Conservation (phyloP, 2,797 vertebrate genomes). For the Cryptoprocta ferox region DNA sequence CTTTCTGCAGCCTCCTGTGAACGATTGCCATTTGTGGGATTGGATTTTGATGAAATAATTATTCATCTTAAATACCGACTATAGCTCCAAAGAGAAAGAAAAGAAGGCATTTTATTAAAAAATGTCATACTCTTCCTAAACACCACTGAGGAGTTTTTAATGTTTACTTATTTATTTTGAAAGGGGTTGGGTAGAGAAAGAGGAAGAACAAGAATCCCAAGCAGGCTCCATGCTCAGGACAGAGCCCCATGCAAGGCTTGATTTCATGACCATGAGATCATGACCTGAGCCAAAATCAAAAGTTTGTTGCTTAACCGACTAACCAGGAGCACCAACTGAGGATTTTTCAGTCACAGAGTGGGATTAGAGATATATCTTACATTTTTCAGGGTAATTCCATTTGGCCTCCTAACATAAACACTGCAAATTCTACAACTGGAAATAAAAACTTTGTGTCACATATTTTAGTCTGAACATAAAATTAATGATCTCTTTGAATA, state of each 20-base stretch:
- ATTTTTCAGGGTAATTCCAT: background rate
- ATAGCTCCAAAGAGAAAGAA: background rate
- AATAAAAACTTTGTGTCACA: slow-evolving; percentile 25
- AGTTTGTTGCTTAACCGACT: too few relatives aligned
- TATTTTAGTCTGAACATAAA: slow-evolving; percentile 10
- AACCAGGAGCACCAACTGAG: background rate
- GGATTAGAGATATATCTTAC: background rate
- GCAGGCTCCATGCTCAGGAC: too few relatives aligned
- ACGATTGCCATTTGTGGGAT: background rate
- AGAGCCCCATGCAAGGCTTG: too few relatives aligned
- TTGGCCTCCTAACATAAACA: background rate
- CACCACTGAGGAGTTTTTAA: background rate
- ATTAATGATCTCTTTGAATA: background rate
- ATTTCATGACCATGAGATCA: too few relatives aligned
- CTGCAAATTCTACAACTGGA: background rate
- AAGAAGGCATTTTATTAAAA: background rate
- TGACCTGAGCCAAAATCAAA: too few relatives aligned
- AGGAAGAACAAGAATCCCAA: too few relatives aligned
- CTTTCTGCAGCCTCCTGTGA: background rate
- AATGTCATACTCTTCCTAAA: background rate
- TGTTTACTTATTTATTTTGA: too few relatives aligned
- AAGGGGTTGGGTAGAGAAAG: too few relatives aligned
- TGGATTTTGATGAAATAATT: slow-evolving; percentile 28
- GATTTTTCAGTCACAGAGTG: background rate
- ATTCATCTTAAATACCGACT: slow-evolving; percentile 11